phyloP scores from a whole-genome alignment of 2,113 vertebrate species.

The Siphamia tubifer region DNA sequence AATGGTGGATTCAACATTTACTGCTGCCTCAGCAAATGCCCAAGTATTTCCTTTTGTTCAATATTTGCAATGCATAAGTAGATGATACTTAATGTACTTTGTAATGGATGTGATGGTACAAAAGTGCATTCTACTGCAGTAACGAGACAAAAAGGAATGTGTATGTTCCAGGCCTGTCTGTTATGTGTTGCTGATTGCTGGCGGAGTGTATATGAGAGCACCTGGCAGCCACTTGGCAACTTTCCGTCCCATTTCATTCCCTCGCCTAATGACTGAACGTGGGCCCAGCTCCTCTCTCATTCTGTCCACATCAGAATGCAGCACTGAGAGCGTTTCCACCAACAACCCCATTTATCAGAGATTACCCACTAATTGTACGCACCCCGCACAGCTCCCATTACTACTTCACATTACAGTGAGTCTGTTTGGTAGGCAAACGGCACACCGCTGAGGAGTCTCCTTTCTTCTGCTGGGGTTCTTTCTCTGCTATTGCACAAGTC shows the following conservation, averaged over 20 bases:
- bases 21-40: background rate
- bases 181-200: conserved; percentile 2
- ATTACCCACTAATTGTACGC: conserved; percentile 62
- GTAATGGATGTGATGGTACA: background rate
- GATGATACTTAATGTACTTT: background rate
- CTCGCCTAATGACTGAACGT: conserved; percentile 48
- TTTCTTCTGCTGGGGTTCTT: background rate
- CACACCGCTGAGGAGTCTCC: background rate
- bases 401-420: conserved; percentile 55
- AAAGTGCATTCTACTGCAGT: background rate
- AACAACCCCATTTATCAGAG: conserved; percentile 69
- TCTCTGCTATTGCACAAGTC: background rate
- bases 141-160: conserved; percentile 18
- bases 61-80: background rate
- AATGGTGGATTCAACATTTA: background rate
- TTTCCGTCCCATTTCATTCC: conserved; percentile 64
- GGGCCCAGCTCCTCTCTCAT: conserved; percentile 45
- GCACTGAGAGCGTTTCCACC: conserved; percentile 44
- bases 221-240: conserved; percentile 67
- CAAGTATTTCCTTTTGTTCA: background rate
- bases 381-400: conserved; percentile 31
- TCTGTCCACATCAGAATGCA: conserved; percentile 67
- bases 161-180: conserved; percentile 1
- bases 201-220: conserved; percentile 50
- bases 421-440: conserved; percentile 20